Evolutionary conservation across 64 coral and sea anemone species (phyloP), one percentile per base, ranked within the genome.

Genomic region (Anthopleura sola): DNA sequence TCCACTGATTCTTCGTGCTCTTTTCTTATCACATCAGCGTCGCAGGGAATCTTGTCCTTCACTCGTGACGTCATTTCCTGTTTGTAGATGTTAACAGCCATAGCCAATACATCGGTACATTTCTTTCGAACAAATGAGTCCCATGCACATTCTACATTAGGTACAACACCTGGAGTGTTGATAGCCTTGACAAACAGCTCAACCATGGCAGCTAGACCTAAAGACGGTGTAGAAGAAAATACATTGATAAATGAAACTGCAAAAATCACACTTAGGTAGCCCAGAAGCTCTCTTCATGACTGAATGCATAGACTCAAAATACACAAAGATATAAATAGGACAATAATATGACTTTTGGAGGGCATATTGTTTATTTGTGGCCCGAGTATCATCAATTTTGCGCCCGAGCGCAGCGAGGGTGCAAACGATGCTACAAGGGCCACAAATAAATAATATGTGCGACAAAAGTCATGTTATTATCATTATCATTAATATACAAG

Each of bases 71-170:
- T 84, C 81, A 95, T 91, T 28, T 55, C 44, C 8, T 50, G 36
- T 17, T 88, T 78, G 60, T 95, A 95, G 29, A 75, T 32, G 14
- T 58, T 48, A 1, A 91, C n/a, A 24, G 93, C 81, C 3, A 19
- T 53, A 39, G 75, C 49, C 0, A 60, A 28, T 0, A 84, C 93
- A 44, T 91, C 84, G 24, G 85, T 75, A 75, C 93, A 94, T 68
- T 94, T 95, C 32, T 69, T 79, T 28, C 18, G 68, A 10, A 91
- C 78, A 85, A 91, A 95, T 11, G 82, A 55, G 19, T 91, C 88
- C 93, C 93, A 95, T 18, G 93, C 93, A 26, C 49, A 81, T n/a
- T 88, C 78, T 36, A 94, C 82, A 21, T 91, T 94, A 15, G 93
- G 93, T 85, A 94, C 76, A 16, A 75, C 60, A 34, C 85, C 93